phyloP scores from a whole-genome alignment of 2,113 vertebrate genomes.

The Aix galericulata region DNA sequence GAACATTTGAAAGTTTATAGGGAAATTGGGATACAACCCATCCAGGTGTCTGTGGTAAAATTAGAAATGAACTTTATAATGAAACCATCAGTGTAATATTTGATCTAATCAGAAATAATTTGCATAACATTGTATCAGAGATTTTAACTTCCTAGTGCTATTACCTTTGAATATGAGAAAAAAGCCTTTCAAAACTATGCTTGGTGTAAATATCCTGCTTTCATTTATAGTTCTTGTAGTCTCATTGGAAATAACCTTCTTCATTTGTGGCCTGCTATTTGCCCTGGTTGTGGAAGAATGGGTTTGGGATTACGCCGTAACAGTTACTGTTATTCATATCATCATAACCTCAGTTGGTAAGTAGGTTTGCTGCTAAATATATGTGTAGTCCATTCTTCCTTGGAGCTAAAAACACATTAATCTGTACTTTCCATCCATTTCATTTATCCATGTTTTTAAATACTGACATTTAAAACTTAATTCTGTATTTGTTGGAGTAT shows the following conservation, averaged over 20 bases:
- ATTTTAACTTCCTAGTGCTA: neutral
- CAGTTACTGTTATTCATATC: slow-evolving; percentile 83
- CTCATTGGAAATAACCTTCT: slow-evolving; percentile 85
- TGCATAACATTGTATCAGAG: neutral
- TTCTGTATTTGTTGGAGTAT: neutral
- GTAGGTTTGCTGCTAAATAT: slow-evolving; percentile 57
- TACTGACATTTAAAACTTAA: neutral
- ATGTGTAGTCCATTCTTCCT: neutral
- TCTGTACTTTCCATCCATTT: neutral
- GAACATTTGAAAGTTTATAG: neutral
- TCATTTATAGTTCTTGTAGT: slow-evolving; percentile 68
- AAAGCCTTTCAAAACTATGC: neutral
- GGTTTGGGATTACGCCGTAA: slow-evolving; percentile 88
- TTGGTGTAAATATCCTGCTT: neutral
- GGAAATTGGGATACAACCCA: neutral
- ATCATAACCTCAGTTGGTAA: slow-evolving; percentile 81
- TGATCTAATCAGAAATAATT: neutral
- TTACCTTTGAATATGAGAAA: neutral
- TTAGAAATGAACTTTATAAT: neutral
- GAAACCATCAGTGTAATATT: neutral
- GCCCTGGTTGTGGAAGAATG: slow-evolving; percentile 83
- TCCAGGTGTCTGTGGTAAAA: neutral
- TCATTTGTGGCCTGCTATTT: slow-evolving; percentile 84
- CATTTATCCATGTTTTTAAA: neutral
- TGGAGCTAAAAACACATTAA: neutral